These are phyloP conservation scores for Larimichthys polyactis DNA, from an alignment of 2,113 vertebrate genomes.

Conservation along the genomic window DNA sequence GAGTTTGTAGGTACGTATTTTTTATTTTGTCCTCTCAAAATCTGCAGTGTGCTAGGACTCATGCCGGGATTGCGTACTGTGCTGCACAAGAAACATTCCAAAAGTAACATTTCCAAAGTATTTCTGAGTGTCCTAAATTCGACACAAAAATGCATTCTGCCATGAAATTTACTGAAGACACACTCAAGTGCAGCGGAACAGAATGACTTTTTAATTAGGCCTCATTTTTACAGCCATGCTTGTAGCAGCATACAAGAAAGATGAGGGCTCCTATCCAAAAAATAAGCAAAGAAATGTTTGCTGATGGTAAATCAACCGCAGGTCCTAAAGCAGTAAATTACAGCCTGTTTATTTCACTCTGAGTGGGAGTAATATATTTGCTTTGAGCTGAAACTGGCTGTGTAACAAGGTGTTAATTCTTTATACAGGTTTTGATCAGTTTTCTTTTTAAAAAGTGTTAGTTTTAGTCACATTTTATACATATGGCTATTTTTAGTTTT, in stretches of 20 bases:
- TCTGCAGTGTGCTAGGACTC: conserved; percentile 35
- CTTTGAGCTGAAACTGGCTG: conserved; percentile 21
- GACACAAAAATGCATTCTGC: conserved; percentile 39
- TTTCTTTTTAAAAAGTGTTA: neutral
- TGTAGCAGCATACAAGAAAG: neutral
- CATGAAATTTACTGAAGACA: conserved; percentile 26
- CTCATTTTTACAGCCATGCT: conserved; percentile 31
- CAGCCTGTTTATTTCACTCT: conserved; percentile 22
- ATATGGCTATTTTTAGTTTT: neutral
- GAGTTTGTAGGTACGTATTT: neutral
- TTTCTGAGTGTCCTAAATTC: conserved; percentile 43
- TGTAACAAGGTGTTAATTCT: neutral
- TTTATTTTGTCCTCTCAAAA: conserved; percentile 44
- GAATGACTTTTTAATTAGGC: conserved; percentile 49
- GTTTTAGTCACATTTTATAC: neutral
- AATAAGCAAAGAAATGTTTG: conserved; percentile 23
- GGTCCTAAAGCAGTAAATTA: conserved; percentile 41
- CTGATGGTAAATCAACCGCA: conserved; percentile 31
- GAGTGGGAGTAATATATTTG: conserved; percentile 21
- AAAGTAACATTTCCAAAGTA: conserved; percentile 23
- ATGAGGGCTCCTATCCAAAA: conserved; percentile 25
- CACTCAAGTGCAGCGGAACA: neutral
- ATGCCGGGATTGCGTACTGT: conserved; percentile 48
- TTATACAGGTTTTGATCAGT: neutral
- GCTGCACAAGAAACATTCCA: conserved; percentile 30